phyloP scores from a whole-genome alignment of 1,140 invertebrate species.

The Musca domestica region DNA sequence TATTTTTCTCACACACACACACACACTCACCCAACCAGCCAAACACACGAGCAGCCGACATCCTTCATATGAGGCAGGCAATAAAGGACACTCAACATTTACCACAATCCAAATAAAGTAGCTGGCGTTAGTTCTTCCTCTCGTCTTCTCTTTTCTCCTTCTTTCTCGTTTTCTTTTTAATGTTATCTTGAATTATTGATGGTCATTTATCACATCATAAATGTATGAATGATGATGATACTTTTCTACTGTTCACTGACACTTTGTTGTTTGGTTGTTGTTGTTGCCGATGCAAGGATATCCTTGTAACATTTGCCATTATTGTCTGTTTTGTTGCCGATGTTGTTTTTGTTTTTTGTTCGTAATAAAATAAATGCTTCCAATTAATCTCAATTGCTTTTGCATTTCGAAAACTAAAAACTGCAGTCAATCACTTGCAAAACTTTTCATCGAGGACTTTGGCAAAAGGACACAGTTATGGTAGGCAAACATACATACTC shows the following conservation, averaged over 20 bases:
- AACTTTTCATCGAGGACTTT: constrained; percentile 5
- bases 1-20: too few species aligned
- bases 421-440: constrained; percentile 16
- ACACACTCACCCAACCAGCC: too few species aligned
- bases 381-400: constrained; percentile 21
- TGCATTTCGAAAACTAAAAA: constrained; percentile 13
- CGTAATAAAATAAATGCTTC: constrained; percentile 1
- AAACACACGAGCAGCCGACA: too few species aligned
- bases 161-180: not conserved
- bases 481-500: too few species aligned
- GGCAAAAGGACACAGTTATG: not conserved
- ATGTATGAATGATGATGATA: not conserved
- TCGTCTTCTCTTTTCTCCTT: too few species aligned
- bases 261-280: not conserved
- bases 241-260: not conserved
- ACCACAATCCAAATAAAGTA: too few species aligned
- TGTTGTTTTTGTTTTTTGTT: not conserved
- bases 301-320: not conserved
- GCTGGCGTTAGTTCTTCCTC: not conserved
- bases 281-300: not conserved
- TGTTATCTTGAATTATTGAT: not conserved
- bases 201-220: constrained; percentile 18
- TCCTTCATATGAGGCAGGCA: too few species aligned
- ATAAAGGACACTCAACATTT: too few species aligned
- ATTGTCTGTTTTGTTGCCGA: not conserved